Conservation (phyloP, 2,888 invertebrate species). For the Chloroclystis v-ata region DNA sequence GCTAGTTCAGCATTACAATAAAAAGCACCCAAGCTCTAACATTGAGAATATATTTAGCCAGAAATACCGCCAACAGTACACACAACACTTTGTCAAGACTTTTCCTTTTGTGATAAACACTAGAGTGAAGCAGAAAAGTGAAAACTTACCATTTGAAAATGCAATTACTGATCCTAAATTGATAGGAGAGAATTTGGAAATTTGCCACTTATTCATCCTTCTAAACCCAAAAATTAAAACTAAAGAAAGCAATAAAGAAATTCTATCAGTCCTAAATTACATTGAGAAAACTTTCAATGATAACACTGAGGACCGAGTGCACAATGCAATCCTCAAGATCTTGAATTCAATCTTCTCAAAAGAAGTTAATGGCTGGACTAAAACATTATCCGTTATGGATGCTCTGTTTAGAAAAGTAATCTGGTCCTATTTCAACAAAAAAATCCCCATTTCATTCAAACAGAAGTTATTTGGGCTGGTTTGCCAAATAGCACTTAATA, state of each 20-base stretch:
- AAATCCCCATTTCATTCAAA: conserved; percentile 44
- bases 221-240: conserved; percentile 63
- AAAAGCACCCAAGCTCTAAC: conserved; percentile 53
- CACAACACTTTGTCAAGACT: conserved; percentile 73
- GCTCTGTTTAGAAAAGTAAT: conserved; percentile 59
- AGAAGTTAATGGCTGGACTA: conserved; percentile 60
- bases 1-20: conserved; percentile 51
- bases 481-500: conserved; percentile 65
- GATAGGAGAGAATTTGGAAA: conserved; percentile 54
- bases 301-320: conserved; percentile 42
- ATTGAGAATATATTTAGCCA: conserved; percentile 71
- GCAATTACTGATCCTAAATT: conserved; percentile 59
- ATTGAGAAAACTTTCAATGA: conserved; percentile 68
- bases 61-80: conserved; percentile 74
- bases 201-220: conserved; percentile 67
- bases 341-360: conserved; percentile 55
- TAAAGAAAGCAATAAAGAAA: conserved; percentile 54
- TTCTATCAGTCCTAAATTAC: conserved; percentile 64
- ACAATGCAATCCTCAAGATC: conserved; percentile 49
- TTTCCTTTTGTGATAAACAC: conserved; percentile 79
- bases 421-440: conserved; percentile 53
- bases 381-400: conserved; percentile 48
- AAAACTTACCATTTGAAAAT: conserved; percentile 41
- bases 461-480: conserved; percentile 63
- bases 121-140: conserved; percentile 48